Conservation (phyloP, 2,113 vertebrate species). For the Serinus canaria region DNA sequence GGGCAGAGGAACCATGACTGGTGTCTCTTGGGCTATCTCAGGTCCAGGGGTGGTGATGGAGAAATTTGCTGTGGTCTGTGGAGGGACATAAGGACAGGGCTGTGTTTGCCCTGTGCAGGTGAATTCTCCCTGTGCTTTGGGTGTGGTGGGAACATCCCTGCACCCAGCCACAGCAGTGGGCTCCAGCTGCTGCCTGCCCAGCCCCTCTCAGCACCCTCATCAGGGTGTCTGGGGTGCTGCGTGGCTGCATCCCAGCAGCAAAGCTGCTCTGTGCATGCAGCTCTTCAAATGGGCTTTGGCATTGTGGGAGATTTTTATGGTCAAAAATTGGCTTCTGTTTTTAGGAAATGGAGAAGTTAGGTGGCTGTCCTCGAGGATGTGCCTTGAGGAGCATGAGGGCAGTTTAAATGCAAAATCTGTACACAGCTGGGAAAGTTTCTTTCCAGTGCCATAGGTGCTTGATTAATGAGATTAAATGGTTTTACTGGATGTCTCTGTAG, state of each 20-base stretch:
- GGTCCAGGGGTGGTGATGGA: neutral
- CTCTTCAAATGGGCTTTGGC: neutral
- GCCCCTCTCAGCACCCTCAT: neutral
- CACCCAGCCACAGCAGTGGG: neutral
- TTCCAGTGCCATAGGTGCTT: neutral
- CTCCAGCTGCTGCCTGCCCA: neutral
- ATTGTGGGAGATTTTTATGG: neutral
- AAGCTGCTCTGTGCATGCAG: rapidly evolving
- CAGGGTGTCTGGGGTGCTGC: rapidly evolving
- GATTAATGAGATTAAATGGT: neutral
- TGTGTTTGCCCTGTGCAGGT: rapidly evolving
- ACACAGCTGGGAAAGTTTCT: neutral
- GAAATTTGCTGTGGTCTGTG: neutral
- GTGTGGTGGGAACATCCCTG: neutral
- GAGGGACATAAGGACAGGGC: neutral
- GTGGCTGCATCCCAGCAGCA: rapidly evolving
- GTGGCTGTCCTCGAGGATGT: neutral
- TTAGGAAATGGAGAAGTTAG: neutral
- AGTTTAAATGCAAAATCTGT: neutral
- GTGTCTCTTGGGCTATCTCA: neutral
- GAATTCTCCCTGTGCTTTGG: rapidly evolving
- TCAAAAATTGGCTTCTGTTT: neutral
- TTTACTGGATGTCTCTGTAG: neutral
- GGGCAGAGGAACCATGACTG: neutral
- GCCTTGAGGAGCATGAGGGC: neutral